These are phyloP conservation scores for Strigops habroptila DNA, from an alignment of 2,113 vertebrate genomes.

Conservation along the genomic window DNA sequence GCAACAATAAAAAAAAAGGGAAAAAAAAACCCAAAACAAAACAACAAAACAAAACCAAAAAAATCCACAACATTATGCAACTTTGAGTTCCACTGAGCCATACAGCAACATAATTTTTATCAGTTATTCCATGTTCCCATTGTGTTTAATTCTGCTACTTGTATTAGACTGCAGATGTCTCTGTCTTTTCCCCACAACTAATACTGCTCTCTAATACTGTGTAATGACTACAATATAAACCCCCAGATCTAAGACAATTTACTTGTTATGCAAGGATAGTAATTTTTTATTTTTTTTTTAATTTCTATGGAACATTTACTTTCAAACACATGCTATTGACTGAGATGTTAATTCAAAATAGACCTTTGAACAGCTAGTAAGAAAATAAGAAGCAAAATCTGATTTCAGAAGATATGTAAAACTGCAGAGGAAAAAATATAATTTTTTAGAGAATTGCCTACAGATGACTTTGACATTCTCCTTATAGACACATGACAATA, in stretches of 20 bases:
- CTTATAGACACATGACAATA: background rate
- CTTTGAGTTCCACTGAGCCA: slow-evolving; percentile 57
- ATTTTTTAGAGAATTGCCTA: background rate
- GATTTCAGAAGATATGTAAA: slow-evolving; percentile 6
- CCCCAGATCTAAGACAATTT: slow-evolving; percentile 30
- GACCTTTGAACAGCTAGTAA: background rate
- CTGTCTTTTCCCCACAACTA: slow-evolving; percentile 46
- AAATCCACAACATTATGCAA: background rate
- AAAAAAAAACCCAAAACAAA: background rate
- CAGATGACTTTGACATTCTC: background rate
- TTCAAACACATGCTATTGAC: slow-evolving; percentile 30
- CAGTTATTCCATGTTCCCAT: slow-evolving; percentile 38
- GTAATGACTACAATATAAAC: slow-evolving; percentile 15
- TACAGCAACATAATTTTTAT: slow-evolving; percentile 47
- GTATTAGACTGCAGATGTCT: slow-evolving; percentile 51
- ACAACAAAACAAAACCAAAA: background rate
- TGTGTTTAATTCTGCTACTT: slow-evolving; percentile 51
- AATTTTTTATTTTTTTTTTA: background rate
- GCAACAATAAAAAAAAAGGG: slow-evolving; percentile 24
- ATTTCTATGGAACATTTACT: slow-evolving; percentile 58
- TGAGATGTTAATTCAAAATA: background rate
- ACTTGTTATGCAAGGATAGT: slow-evolving; percentile 46
- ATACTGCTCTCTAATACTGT: slow-evolving; percentile 35
- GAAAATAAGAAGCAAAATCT: slow-evolving; percentile 22
- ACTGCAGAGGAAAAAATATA: background rate